Evolutionary conservation across 2,113 vertebrate species (phyloP).

Genomic region (Vireo altiloquus): DNA sequence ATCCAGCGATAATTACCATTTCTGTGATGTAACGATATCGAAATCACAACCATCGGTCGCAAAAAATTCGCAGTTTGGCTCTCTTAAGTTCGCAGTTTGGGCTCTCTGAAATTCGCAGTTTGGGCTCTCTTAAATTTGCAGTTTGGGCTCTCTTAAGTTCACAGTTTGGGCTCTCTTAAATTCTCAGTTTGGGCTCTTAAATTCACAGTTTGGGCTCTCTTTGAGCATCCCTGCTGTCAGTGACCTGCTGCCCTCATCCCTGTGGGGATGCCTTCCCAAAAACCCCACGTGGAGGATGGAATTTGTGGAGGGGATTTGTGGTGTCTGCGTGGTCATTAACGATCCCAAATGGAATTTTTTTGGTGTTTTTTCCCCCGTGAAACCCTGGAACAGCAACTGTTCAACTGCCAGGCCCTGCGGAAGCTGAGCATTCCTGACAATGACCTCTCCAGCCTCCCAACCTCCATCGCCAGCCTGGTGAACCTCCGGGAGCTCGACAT

Average conservation of each 20-base stretch:
- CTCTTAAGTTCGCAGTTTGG: no score
- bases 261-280: neutral
- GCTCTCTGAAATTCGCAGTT: no score
- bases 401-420: conserved; percentile 95
- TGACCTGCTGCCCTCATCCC: accelerated
- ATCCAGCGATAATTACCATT: accelerated
- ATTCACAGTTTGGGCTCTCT: accelerated
- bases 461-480: conserved; percentile 94
- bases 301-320: neutral
- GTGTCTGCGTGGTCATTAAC: neutral
- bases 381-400: conserved; percentile 86
- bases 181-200: no score
- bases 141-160: neutral
- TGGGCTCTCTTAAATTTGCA: neutral
- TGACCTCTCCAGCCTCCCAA: conserved; percentile 94
- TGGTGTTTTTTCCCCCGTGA: neutral
- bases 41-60: accelerated
- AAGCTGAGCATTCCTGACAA: conserved; percentile 98
- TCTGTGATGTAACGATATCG: accelerated
- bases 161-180: neutral
- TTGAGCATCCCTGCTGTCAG: accelerated
- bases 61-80: accelerated
- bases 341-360: neutral
- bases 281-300: neutral
- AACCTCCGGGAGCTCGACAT: conserved; percentile 99